Conservation (phyloP, 2,888 invertebrate genomes). For the Limenitis camilla region DNA sequence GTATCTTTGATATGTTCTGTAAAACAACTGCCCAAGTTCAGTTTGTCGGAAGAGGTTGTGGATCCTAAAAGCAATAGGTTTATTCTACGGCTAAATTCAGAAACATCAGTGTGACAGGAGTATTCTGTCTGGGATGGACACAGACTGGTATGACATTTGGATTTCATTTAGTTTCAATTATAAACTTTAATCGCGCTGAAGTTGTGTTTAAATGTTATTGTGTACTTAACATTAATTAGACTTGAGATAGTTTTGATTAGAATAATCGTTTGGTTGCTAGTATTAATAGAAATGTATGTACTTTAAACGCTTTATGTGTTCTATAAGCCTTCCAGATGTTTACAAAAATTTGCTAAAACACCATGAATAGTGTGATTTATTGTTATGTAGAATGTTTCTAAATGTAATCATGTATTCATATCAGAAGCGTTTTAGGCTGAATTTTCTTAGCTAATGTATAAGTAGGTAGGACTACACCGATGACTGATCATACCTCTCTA, state of each 20-base stretch:
- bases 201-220: too few species aligned
- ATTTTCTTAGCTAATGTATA: too few species aligned
- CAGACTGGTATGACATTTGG: constrained; percentile 61
- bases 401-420: background rate
- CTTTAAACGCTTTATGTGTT: constrained; percentile 9
- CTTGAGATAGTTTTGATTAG: background rate
- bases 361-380: background rate
- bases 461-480: too few species aligned
- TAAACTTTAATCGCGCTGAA: background rate
- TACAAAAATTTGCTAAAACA: background rate
- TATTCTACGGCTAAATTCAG: constrained; percentile 93
- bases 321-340: constrained; percentile 10
- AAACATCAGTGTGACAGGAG: constrained; percentile 93
- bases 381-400: background rate
- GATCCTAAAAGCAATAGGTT: constrained; percentile 97
- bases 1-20: constrained; percentile 92
- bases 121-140: constrained; percentile 39
- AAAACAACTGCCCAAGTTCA: constrained; percentile 92
- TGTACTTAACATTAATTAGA: background rate
- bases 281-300: background rate
- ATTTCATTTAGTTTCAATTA: constrained; percentile 34
- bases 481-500: too few species aligned
- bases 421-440: background rate
- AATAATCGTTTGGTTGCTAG: background rate
- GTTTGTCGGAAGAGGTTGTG: constrained; percentile 95